Base-by-base conservation (phyloP, 2,888 invertebrate genomes). In the Alitta virens region DNA sequence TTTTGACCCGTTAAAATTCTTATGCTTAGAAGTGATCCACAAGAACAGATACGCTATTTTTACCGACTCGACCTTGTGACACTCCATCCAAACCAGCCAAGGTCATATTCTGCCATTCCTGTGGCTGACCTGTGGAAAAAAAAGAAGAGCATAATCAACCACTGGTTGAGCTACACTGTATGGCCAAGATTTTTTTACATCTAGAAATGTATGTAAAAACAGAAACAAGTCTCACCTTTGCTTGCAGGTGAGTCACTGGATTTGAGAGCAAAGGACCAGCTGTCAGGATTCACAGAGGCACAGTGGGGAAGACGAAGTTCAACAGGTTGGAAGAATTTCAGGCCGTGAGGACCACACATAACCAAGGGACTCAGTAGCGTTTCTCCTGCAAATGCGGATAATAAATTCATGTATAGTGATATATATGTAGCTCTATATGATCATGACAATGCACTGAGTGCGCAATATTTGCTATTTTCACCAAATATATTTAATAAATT, bases 301-400 rank as follows among this genome's bases (percentile, higher is more conserved):
- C 83, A 83, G 72, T 86, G 94, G 69, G 96, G 96, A 78, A 96
- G 89, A 71, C 92, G 88, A 60, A 96, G 86, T 75, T 95, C 93
- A 76, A 95, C 93, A 57, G 95, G 94, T 79, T 89, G 87, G 64
- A 88, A 84, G 85, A 96, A 96, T 82, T 90, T 89, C 71, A 94
- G 87, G 70, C 95, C 86, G 84, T 93, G 93, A 25, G 96, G 96
- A 66, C 96, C 95, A 85, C 95, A 96, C 91, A 95, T 94, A 77
- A 96, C 94, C 76, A 95, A 86, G 64, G 95, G 95, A 75, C 93
- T 93, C 75, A 95, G 86, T 86, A 95, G 88, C 68, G 92, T 91
- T 87, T 96, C 95, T 88, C 94, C 94, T 94, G 82, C 12, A 33
- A 33, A 33, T 7, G n/a, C n/a, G n/a, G 5, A 33, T 7, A 49